Conservation (phyloP, 2,888 invertebrate species). For the Tridacna gigas region DNA sequence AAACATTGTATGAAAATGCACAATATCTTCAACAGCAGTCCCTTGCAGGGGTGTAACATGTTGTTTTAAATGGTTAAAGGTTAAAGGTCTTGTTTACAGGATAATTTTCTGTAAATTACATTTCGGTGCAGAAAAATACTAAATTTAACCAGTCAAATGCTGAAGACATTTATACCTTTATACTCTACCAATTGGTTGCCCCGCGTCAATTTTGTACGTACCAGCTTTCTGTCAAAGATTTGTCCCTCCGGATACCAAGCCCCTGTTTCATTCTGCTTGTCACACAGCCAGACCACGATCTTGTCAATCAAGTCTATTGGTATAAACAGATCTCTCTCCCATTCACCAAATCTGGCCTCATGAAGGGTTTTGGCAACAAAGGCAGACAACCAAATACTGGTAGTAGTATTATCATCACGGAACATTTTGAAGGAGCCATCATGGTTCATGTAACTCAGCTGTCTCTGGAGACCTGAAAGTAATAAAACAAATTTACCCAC, state of each 20-base stretch:
- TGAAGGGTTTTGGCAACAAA: conserved; percentile 95
- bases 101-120: too few relatives aligned
- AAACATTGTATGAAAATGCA: too few relatives aligned
- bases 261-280: conserved; percentile 93
- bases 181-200: neutral
- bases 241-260: conserved; percentile 87
- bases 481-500: neutral
- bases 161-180: too few relatives aligned
- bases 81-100: too few relatives aligned
- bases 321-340: conserved; percentile 98
- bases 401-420: conserved; percentile 86
- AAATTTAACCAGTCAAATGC: too few relatives aligned
- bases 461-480: conserved; percentile 91
- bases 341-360: conserved; percentile 96
- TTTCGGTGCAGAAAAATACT: too few relatives aligned
- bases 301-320: conserved; percentile 94
- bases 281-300: conserved; percentile 93
- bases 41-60: too few relatives aligned
- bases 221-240: conserved; percentile 92
- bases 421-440: conserved; percentile 97
- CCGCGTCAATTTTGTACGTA: conserved; percentile 60
- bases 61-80: too few relatives aligned
- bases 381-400: conserved; percentile 96
- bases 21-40: too few relatives aligned
- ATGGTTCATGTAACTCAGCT: conserved; percentile 94